Percentiles rank a stretch among this genome's conserved stretches.
Conservation (phyloP, 2,113 vertebrate genomes). For the Misgurnus mizolepis region DNA sequence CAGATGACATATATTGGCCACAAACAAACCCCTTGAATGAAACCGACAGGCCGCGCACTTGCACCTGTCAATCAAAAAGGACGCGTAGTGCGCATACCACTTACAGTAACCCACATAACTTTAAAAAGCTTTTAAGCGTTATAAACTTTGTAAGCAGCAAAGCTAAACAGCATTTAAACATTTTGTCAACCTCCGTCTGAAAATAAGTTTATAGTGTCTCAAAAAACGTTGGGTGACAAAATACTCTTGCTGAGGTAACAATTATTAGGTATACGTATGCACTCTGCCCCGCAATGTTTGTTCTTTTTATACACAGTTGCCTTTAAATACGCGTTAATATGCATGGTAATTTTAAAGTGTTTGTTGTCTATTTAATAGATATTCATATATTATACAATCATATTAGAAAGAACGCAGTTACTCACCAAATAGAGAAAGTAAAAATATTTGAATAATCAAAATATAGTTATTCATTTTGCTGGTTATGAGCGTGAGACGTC, state of each 20-base stretch:
- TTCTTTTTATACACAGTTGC: background rate
- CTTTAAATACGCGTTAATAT: background rate
- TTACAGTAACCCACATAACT: background rate
- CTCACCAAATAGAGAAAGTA: slow-evolving; percentile 28
- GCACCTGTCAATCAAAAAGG: slow-evolving; percentile 43
- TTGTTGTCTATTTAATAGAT: background rate
- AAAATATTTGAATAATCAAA: background rate
- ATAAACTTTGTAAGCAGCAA: background rate
- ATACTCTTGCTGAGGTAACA: background rate
- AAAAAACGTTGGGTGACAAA: background rate
- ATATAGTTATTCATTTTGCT: slow-evolving; percentile 16
- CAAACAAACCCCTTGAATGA: slow-evolving; percentile 35
- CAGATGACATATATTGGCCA: background rate
- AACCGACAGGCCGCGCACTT: slow-evolving; percentile 20
- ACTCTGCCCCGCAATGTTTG: no score
- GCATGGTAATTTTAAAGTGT: background rate
- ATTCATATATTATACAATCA: background rate
- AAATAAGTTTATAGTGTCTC: background rate
- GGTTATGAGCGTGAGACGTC: background rate
- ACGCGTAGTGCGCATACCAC: slow-evolving; percentile 24
- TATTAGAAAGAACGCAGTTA: background rate
- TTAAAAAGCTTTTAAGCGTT: background rate
- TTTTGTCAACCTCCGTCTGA: background rate
- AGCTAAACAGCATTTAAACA: background rate
- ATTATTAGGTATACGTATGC: background rate